Percentiles rank a stretch among this genome's conserved stretches.
These are phyloP conservation scores for Artemia sp. DNA, from an alignment of 2,888 invertebrate species.

Conservation along the genomic window DNA sequence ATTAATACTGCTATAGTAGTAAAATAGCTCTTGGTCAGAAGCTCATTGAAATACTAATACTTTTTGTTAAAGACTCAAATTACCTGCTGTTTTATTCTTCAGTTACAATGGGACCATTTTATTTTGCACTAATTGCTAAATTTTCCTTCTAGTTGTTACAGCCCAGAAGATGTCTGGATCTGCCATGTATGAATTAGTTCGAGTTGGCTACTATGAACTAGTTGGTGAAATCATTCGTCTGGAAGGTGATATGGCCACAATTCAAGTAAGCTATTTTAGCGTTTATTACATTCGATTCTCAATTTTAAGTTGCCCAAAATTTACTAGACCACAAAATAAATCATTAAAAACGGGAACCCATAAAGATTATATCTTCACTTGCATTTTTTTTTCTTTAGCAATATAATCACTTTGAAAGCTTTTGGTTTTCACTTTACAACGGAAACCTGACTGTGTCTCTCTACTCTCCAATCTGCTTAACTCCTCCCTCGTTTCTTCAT, in stretches of 20 bases:
- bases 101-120: constrained; percentile 15
- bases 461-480: too few relatives aligned
- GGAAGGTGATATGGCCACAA: constrained; percentile 98
- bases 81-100: constrained; percentile 13
- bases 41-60: neutral
- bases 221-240: constrained; percentile 99
- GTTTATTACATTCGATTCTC: too few relatives aligned
- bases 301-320: too few relatives aligned
- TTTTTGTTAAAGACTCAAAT: neutral
- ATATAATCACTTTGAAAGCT: too few relatives aligned
- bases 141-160: constrained; percentile 62
- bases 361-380: too few relatives aligned
- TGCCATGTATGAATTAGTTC: constrained; percentile 99
- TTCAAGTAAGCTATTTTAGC: constrained; percentile 54
- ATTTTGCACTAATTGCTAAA: neutral
- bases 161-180: constrained; percentile 98
- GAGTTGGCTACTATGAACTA: constrained; percentile 92
- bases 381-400: too few relatives aligned
- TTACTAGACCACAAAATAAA: too few relatives aligned
- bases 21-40: neutral
- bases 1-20: too few relatives aligned
- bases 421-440: too few relatives aligned
- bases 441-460: too few relatives aligned
- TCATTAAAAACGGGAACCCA: too few relatives aligned
- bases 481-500: too few relatives aligned